Conservation (phyloP, 2,797 vertebrate genomes). For the Phalloptychus januarius region DNA sequence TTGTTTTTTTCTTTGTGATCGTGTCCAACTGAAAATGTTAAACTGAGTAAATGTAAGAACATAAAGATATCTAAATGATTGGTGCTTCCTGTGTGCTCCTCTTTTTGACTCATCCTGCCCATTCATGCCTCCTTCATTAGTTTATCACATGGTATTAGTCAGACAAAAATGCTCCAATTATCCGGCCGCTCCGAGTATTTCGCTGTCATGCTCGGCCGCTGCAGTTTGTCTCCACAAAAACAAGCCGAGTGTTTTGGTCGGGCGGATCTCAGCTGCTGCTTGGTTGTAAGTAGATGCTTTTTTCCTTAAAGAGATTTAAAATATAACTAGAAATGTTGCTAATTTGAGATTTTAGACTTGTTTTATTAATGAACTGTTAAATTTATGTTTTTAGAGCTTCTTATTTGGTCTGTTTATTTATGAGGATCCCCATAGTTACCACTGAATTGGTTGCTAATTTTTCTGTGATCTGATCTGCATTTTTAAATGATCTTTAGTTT, state of each 20-base stretch:
- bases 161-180: constrained; percentile 71
- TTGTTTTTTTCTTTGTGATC: constrained; percentile 45
- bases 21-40: constrained; percentile 60
- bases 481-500: neutral
- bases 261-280: constrained; percentile 17
- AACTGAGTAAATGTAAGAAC: constrained; percentile 70
- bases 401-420: neutral
- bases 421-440: too few species aligned
- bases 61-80: constrained; percentile 59
- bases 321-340: neutral
- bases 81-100: constrained; percentile 24
- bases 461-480: neutral
- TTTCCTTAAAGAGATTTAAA: neutral
- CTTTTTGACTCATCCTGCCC: constrained; percentile 14
- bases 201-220: constrained; percentile 41
- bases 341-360: neutral
- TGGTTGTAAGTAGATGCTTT: constrained; percentile 50
- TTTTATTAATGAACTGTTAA: neutral
- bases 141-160: constrained; percentile 76
- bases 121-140: constrained; percentile 71
- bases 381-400: neutral
- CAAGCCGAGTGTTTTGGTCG: constrained; percentile 23
- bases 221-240: constrained; percentile 21
- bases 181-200: constrained; percentile 40
- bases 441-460: too few species aligned